These are phyloP conservation scores for Pangasius macronema DNA, from an alignment of 2,797 vertebrate species.

Conservation along the genomic window DNA sequence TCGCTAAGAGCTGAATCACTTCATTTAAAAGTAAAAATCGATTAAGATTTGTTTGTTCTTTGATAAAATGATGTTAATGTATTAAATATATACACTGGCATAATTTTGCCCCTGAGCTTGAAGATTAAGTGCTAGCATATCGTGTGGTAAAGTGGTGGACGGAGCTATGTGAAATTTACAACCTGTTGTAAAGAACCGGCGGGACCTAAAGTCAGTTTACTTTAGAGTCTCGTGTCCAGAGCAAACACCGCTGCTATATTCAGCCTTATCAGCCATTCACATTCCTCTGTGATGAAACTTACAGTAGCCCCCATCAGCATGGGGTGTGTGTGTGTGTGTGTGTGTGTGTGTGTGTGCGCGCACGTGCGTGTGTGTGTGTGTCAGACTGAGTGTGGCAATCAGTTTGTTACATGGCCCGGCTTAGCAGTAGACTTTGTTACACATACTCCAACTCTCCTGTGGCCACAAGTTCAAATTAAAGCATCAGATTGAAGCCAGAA, in stretches of 20 bases:
- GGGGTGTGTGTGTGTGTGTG: conserved; percentile 1
- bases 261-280: conserved; percentile 42
- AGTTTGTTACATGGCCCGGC: background rate
- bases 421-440: background rate
- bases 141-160: background rate
- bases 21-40: background rate
- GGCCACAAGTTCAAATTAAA: conserved; percentile 21
- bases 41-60: background rate
- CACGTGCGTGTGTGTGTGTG: background rate
- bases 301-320: conserved; percentile 42
- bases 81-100: background rate
- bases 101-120: background rate
- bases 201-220: conserved; percentile 31
- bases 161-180: background rate
- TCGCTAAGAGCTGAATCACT: background rate
- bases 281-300: conserved; percentile 43
- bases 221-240: conserved; percentile 27
- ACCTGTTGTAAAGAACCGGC: conserved; percentile 3
- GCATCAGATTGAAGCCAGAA: background rate
- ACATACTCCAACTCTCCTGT: background rate
- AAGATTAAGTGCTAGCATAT: background rate
- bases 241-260: conserved; percentile 25
- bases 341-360: conserved; percentile 5
- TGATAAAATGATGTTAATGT: background rate
- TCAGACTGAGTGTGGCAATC: background rate